Conservation (phyloP, 2,888 invertebrate species). For the Ischnus inquisitorius region DNA sequence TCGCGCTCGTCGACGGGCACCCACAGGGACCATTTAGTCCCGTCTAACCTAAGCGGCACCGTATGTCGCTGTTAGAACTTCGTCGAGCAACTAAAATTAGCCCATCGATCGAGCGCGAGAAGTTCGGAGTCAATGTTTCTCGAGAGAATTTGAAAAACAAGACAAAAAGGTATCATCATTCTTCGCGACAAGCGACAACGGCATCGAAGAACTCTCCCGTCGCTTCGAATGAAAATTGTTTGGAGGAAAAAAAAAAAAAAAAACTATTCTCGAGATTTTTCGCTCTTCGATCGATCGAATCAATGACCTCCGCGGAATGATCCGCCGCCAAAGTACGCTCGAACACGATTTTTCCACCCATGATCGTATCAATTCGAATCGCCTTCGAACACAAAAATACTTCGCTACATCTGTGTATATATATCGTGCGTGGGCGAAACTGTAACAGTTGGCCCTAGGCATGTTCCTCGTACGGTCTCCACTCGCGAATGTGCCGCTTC, state of each 20-base stretch:
- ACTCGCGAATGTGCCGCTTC: slow-evolving; percentile 58
- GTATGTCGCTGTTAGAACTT: slow-evolving; percentile 17
- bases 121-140: slow-evolving; percentile 49
- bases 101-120: slow-evolving; percentile 47
- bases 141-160: neutral
- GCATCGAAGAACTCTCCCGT: neutral
- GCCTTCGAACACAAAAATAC: slow-evolving; percentile 14
- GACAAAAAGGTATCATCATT: neutral
- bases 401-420: neutral
- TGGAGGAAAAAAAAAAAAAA: neutral
- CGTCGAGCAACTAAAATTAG: slow-evolving; percentile 54
- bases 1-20: neutral
- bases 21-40: slow-evolving; percentile 22
- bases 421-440: slow-evolving; percentile 23
- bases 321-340: neutral
- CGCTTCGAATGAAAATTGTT: neutral
- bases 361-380: neutral
- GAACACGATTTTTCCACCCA: neutral
- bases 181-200: neutral
- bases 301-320: neutral
- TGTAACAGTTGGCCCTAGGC: slow-evolving; percentile 56
- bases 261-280: neutral
- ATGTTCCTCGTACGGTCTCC: slow-evolving; percentile 62
- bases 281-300: neutral
- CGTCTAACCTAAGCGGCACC: slow-evolving; percentile 13